A percentile compares a stretch with the other conserved stretches of the same genome.
Conservation (phyloP, 2,797 vertebrate genomes). For the Trichosurus vulpecula region DNA sequence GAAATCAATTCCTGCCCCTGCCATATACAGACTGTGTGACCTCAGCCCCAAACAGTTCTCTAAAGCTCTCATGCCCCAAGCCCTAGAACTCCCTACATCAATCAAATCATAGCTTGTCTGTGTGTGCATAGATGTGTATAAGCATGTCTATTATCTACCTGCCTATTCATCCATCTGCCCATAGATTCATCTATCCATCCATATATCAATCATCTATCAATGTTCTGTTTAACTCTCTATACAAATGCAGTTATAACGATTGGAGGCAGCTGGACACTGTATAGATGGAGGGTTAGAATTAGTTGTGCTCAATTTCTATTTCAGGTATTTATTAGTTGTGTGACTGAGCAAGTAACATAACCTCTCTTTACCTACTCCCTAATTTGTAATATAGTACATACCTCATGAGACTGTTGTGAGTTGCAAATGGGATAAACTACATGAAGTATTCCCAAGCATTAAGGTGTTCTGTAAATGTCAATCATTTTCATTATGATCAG, state of each 20-base stretch:
- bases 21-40: not conserved
- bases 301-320: not conserved
- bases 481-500: not conserved
- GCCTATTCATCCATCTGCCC: too few species aligned
- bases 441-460: not conserved
- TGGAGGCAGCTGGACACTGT: not conserved
- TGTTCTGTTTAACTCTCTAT: too few species aligned
- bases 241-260: not conserved
- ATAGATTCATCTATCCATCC: not conserved
- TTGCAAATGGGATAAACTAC: not conserved
- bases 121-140: not conserved
- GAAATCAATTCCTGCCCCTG: too few species aligned
- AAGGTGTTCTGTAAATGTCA: not conserved
- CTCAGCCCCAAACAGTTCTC: not conserved
- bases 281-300: not conserved
- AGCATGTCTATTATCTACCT: not conserved
- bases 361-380: too few species aligned
- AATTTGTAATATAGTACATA: too few species aligned
- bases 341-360: not conserved
- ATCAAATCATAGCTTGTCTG: not conserved
- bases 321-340: not conserved
- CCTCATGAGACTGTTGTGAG: not conserved
- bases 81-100: not conserved
- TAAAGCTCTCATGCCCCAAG: not conserved
- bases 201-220: not conserved